Conservation (phyloP, 2,113 vertebrate genomes). For the Solea solea region DNA sequence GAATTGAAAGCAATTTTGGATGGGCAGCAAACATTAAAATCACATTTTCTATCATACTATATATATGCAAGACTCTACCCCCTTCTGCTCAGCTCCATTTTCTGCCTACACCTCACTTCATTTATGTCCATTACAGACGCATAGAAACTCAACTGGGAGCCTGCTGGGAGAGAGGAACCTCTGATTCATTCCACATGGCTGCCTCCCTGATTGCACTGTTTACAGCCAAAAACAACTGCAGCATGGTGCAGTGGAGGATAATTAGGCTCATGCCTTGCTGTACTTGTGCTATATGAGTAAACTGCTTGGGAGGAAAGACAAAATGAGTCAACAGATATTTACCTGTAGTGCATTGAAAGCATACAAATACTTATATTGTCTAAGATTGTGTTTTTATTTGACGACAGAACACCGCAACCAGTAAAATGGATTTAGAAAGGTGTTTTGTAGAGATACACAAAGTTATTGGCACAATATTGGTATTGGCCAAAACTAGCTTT, state of each 20-base stretch:
- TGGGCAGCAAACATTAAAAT: slow-evolving; percentile 42
- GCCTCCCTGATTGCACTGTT: slow-evolving; percentile 72
- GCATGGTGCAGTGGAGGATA: slow-evolving; percentile 56
- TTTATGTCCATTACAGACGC: slow-evolving; percentile 59
- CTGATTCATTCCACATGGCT: slow-evolving; percentile 66
- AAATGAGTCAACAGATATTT: slow-evolving; percentile 32
- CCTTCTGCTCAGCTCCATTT: slow-evolving; percentile 37
- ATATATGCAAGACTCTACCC: slow-evolving; percentile 41
- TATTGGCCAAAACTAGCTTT: too few relatives aligned
- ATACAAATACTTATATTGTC: neutral
- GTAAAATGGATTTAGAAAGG: too few relatives aligned
- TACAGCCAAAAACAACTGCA: slow-evolving; percentile 71
- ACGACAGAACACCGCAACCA: too few relatives aligned
- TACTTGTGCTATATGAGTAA: slow-evolving; percentile 48
- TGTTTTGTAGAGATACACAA: too few relatives aligned
- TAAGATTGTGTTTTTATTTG: neutral
- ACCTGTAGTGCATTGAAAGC: slow-evolving; percentile 9
- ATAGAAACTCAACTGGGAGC: slow-evolving; percentile 69
- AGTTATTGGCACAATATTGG: too few relatives aligned
- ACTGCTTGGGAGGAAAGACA: slow-evolving; percentile 32
- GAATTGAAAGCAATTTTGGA: slow-evolving; percentile 36
- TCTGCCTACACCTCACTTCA: slow-evolving; percentile 39
- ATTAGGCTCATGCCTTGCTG: slow-evolving; percentile 56
- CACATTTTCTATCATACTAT: slow-evolving; percentile 32
- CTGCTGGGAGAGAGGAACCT: slow-evolving; percentile 51